Percentiles rank a stretch among this genome's conserved stretches.
These are phyloP conservation scores for Hypocryptadius cinnamomeus DNA, from an alignment of 2,113 vertebrate species.

Conservation along the genomic window DNA sequence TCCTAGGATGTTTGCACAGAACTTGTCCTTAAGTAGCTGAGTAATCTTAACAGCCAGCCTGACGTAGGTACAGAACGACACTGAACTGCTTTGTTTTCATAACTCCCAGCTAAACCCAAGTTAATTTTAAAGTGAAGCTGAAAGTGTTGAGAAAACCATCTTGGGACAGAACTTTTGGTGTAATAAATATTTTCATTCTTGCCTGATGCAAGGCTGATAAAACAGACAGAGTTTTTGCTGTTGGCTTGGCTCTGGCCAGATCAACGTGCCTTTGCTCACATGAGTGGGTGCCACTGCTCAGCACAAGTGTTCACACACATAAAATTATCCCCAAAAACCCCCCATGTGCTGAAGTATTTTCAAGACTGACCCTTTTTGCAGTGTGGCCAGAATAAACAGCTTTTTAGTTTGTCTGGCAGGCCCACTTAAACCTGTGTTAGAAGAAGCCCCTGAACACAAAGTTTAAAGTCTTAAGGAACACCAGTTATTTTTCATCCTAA, in stretches of 20 bases:
- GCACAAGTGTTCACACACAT: background rate
- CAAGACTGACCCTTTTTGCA: background rate
- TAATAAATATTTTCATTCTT: background rate
- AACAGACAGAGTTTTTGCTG: background rate
- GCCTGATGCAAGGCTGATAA: background rate
- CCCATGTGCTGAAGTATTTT: background rate
- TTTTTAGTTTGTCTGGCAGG: background rate
- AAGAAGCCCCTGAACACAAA: background rate
- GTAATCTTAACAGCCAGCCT: background rate
- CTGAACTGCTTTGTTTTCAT: background rate
- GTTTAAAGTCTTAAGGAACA: background rate
- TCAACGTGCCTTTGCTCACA: fast-evolving
- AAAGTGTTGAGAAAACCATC: background rate
- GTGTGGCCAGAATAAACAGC: background rate
- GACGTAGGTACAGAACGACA: background rate
- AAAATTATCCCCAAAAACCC: background rate
- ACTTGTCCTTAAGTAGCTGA: background rate
- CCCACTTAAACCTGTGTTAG: background rate
- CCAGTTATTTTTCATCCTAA: background rate
- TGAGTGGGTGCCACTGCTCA: background rate
- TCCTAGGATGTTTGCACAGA: slow-evolving; percentile 31
- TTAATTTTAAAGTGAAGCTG: background rate
- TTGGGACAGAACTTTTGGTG: background rate
- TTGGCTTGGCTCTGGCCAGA: background rate
- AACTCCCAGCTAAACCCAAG: background rate